These are phyloP conservation scores for Euleptes europaea DNA, from an alignment of 2,113 vertebrate species.

Conservation along the genomic window DNA sequence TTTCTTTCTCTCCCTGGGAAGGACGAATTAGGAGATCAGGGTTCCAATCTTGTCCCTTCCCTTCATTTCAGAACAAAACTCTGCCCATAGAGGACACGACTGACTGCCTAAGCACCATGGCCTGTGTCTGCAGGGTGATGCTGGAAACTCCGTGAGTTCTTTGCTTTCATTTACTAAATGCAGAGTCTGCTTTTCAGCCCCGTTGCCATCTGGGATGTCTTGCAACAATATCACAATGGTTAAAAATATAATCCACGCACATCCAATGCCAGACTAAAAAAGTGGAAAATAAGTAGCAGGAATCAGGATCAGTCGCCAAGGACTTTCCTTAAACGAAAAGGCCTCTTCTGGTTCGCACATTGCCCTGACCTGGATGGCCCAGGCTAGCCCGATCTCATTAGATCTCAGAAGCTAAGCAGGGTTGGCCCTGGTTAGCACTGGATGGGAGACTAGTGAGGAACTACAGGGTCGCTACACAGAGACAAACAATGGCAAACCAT, in stretches of 20 bases:
- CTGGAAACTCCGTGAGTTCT: conserved; percentile 91
- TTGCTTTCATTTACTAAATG: no score
- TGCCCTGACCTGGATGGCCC: no score
- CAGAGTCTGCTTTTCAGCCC: no score
- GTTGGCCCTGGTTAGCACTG: no score
- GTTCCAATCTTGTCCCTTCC: background rate
- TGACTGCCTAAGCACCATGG: conserved; percentile 95
- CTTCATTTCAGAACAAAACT: conserved; percentile 86
- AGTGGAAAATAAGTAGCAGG: background rate
- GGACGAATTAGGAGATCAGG: background rate
- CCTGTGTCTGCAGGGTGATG: conserved; percentile 93
- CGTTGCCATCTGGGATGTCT: background rate
- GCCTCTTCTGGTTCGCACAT: no score
- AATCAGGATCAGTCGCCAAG: background rate
- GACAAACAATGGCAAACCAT: no score
- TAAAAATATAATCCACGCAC: background rate
- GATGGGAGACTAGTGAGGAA: no score
- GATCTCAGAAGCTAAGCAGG: no score
- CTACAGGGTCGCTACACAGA: no score
- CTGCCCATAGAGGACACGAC: conserved; percentile 93
- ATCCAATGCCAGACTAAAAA: background rate
- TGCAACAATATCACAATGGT: background rate
- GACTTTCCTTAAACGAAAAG: background rate
- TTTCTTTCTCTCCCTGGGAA: background rate
- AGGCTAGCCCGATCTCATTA: no score